phyloP scores from a whole-genome alignment of 2,888 invertebrate genomes.

The Megalurothrips usitatus region DNA sequence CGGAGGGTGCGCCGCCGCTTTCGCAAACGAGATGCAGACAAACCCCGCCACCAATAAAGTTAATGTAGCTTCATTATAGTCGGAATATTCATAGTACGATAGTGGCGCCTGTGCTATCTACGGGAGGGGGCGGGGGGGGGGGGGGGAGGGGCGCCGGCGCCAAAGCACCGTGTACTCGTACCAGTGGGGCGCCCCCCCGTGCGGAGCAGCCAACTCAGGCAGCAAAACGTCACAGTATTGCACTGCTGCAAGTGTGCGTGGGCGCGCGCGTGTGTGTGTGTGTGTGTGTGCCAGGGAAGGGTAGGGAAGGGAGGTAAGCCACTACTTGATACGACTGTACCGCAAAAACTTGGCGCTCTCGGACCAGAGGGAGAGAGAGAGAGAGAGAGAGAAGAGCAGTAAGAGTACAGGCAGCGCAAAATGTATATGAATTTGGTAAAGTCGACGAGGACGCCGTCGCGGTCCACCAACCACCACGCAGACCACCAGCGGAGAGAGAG shows the following conservation, averaged over 20 bases:
- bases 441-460: no score
- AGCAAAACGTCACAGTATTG: not conserved
- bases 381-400: no score
- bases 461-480: no score
- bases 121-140: not conserved
- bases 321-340: no score
- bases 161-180: not conserved
- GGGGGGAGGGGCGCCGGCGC: not conserved
- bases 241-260: not conserved
- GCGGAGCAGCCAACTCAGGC: not conserved
- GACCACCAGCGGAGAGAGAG: not conserved
- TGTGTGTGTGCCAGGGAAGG: no score
- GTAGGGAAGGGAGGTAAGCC: no score
- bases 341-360: not conserved
- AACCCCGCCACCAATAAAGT: conserved; percentile 14
- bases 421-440: no score
- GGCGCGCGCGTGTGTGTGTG: no score
- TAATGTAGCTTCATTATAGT: conserved; percentile 27
- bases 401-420: no score
- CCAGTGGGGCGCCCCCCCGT: not conserved
- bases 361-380: not conserved
- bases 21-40: conserved; percentile 4
- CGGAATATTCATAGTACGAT: conserved; percentile 25
- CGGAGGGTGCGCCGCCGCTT: not conserved
- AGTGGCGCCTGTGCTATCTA: conserved; percentile 7